Evolutionary conservation across 2,113 vertebrate species (phyloP), one percentile per base, ranked within the genome.

Genomic region (Elephas maximus): DNA sequence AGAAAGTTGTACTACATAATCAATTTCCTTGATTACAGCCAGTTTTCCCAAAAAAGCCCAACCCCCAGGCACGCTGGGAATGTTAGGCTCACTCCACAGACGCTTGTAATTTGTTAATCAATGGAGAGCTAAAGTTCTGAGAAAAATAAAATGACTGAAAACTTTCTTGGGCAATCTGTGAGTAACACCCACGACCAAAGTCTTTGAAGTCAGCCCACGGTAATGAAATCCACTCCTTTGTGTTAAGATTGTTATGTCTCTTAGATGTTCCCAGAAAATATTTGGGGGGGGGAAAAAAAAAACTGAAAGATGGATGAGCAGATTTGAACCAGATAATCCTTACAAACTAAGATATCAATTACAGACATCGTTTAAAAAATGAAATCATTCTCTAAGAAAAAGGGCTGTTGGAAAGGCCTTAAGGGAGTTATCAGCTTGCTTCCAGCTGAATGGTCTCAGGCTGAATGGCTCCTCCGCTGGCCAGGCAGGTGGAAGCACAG

Each of bases 81-180:
- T 74, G 76, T 87, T 33, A 63, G 53, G 44, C 67, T 24, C n/a
- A 90, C n/a, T 6, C 45, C 62, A 82, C 28, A 94, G 44, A 86
- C 20, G 60, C 51, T 26, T 15, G 41, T 8, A 67, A 15, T 26
- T 21, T 45, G 6, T 71, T 79, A 65, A 44, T 44, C 62, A 60
- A 62, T 45, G 74, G 41, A 92, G 57, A 83, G 37, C 62, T 86
- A 20, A 77, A 90, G 60, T 79, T 92, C n/a, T 57, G 86, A 94
- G 67, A 24, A 87, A 97, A 91, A 91, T 37, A 76, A 88, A 95
- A 81, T 41, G 6, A n/a, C 20, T 6, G 8, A 53, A 91, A 45
- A 80, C 8, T 11, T 90, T 77, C 9, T 1, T 28, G 78, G 51
- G 41, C 33, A 53, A 53, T 53, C 20, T 84, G 1, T 44, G 69